These are phyloP conservation scores for Hetaerina americana DNA, from an alignment of 1,140 invertebrate genomes.

Conservation along the genomic window DNA sequence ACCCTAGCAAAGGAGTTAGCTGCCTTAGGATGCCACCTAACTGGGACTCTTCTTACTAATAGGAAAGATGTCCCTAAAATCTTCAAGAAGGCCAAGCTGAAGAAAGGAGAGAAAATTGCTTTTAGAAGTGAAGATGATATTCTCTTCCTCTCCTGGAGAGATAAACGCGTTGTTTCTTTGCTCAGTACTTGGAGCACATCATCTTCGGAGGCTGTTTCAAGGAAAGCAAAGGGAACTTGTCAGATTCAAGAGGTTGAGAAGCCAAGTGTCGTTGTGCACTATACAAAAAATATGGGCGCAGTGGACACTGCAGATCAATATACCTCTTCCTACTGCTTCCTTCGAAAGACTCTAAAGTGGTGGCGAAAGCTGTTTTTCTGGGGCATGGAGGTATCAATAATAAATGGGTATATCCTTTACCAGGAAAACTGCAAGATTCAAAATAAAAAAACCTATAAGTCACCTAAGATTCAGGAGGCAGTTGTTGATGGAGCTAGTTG, in stretches of 20 bases:
- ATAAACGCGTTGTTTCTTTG: background rate
- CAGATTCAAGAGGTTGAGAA: background rate
- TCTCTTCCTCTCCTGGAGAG: background rate
- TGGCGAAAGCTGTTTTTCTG: too few relatives aligned
- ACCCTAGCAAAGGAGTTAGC: background rate
- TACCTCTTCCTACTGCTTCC: too few relatives aligned
- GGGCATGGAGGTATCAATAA: too few relatives aligned
- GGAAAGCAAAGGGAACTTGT: background rate
- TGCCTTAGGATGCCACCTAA: background rate
- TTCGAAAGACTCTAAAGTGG: too few relatives aligned
- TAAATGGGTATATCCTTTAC: too few relatives aligned
- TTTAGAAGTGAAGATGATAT: background rate
- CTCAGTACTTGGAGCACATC: background rate
- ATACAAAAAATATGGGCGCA: background rate
- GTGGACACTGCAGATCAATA: too few relatives aligned
- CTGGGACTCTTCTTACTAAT: background rate
- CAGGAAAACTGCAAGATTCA: too few relatives aligned
- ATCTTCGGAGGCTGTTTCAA: background rate
- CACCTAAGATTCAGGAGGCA: too few relatives aligned
- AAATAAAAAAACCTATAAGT: too few relatives aligned
- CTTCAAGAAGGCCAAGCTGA: background rate
- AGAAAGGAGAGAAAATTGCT: background rate
- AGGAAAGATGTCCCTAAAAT: background rate
- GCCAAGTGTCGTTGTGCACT: background rate
- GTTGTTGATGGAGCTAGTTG: too few relatives aligned